Evolutionary conservation across 1,140 invertebrate species (phyloP).

Genomic region (Zaprionus lachaisei): DNA sequence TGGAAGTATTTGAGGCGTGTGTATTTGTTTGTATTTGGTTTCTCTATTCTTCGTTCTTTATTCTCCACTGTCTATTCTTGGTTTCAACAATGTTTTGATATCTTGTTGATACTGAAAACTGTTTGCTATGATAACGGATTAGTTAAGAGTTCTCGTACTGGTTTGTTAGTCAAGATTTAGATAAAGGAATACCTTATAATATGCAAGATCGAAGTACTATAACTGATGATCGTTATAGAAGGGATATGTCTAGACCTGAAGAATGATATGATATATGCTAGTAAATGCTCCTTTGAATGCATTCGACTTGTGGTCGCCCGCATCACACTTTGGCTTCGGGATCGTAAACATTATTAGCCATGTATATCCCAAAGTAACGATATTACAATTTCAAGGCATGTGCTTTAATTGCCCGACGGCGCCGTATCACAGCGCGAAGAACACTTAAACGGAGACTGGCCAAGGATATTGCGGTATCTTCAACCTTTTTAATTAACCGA

Average conservation of each 20-base stretch:
- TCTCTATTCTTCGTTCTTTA: not conserved
- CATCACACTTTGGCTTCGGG: not conserved
- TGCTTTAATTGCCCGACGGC: constrained; percentile 67
- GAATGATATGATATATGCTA: not conserved
- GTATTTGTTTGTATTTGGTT: constrained; percentile 33
- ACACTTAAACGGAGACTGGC: constrained; percentile 24
- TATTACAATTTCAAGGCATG: constrained; percentile 55
- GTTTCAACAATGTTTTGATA: constrained; percentile 21
- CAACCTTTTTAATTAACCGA: constrained; percentile 73
- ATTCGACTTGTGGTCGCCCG: not conserved
- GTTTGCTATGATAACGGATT: not conserved
- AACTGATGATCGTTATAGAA: too few relatives aligned
- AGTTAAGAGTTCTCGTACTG: not conserved
- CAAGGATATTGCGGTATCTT: constrained; percentile 36
- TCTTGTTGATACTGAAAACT: constrained; percentile 10
- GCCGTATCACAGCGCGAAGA: constrained; percentile 57
- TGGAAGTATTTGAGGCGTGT: constrained; percentile 55
- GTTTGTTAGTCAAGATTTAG: too few relatives aligned
- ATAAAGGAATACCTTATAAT: too few relatives aligned
- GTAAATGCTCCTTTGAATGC: not conserved
- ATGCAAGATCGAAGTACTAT: too few relatives aligned
- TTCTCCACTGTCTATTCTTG: constrained; percentile 9
- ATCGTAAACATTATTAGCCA: constrained; percentile 37
- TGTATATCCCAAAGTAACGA: constrained; percentile 5
- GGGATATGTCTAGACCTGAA: too few relatives aligned